Evolutionary conservation across 2,113 vertebrate species (phyloP).

Genomic region (Pelodiscus sinensis): DNA sequence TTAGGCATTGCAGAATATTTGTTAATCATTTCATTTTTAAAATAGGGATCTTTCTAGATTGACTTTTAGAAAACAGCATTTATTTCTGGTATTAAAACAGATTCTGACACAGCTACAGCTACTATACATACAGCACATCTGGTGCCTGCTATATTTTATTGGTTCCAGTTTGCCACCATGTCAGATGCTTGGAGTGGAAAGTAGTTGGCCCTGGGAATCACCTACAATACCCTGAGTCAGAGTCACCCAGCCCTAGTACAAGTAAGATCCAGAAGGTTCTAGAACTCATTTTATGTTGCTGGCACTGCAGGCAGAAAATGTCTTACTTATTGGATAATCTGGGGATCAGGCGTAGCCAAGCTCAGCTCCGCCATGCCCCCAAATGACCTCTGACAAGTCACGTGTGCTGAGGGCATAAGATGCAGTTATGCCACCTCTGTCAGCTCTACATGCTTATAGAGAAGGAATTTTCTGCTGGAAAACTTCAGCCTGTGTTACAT

Average conservation of each 20-base stretch:
- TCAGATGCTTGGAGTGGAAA: not conserved
- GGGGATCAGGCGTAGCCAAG: not conserved
- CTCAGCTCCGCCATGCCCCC: not conserved
- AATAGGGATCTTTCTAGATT: not conserved
- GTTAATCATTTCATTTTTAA: not conserved
- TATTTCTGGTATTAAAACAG: not conserved
- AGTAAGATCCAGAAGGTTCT: not conserved
- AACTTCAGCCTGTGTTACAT: rapidly evolving
- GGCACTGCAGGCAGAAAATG: not conserved
- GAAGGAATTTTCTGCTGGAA: not conserved
- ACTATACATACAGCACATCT: not conserved
- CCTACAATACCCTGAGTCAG: not conserved
- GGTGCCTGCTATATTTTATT: rapidly evolving
- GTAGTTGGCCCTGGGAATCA: not conserved
- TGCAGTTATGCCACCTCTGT: not conserved
- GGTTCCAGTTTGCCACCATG: not conserved
- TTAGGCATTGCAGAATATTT: not conserved
- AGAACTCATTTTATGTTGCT: not conserved
- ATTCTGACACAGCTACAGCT: not conserved
- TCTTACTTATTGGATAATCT: not conserved
- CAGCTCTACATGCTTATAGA: not conserved
- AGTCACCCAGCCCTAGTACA: not conserved
- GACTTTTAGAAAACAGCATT: not conserved
- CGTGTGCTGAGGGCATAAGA: not conserved
- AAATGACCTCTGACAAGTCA: not conserved